These are phyloP conservation scores for Sylvietta virens DNA, from an alignment of 2,113 vertebrate species.

Conservation along the genomic window DNA sequence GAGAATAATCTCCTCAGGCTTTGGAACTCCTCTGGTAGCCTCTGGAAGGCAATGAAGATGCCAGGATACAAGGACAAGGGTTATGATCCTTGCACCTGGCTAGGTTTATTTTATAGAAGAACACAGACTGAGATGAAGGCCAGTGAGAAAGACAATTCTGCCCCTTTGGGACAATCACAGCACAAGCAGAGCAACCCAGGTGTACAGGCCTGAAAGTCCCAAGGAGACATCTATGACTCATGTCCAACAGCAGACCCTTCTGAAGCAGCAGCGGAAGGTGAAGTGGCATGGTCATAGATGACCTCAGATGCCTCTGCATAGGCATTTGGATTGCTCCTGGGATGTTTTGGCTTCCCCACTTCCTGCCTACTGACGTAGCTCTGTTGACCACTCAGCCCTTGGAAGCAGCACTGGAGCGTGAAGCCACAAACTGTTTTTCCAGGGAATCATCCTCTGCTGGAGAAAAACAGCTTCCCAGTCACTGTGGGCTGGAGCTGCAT, in stretches of 20 bases:
- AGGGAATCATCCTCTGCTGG: neutral
- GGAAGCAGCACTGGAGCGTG: neutral
- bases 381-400: fast-evolving
- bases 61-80: neutral
- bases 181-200: neutral
- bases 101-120: neutral
- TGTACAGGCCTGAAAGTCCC: neutral
- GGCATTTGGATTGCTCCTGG: neutral
- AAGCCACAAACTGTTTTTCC: neutral
- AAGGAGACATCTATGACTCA: neutral
- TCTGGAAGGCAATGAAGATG: neutral
- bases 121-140: neutral
- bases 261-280: neutral
- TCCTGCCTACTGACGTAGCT: neutral
- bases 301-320: neutral
- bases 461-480: neutral
- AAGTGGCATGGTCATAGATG: neutral
- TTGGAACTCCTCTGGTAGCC: neutral
- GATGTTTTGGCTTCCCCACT: neutral
- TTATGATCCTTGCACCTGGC: neutral
- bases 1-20: neutral
- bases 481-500: neutral
- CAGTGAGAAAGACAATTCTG: neutral
- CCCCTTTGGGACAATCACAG: fast-evolving
- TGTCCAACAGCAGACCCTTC: neutral